Evolutionary conservation across 2,888 invertebrate genomes (phyloP), one percentile per base, ranked within the genome.

Genomic region (Petrolisthes cinctipes): DNA sequence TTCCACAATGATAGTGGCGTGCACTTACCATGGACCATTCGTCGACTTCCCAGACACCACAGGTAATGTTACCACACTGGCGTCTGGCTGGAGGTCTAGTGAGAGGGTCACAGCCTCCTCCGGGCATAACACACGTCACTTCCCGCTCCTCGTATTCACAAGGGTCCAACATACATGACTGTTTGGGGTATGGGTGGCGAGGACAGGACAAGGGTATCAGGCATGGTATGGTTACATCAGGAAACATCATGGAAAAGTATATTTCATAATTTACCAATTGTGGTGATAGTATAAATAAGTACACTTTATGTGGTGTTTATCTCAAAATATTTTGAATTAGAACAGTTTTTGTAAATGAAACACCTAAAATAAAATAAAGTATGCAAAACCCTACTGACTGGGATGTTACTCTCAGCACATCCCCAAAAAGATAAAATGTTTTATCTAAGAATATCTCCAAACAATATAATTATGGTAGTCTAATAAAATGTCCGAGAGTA

Each of bases 1-100:
- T 37, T 37, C 0, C 37, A 37, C 37, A 37, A 37, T 37, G 37
- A 37, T 37, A 37, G 37, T 1, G 37, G 3, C n/a, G 6, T 71
- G 1, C 11, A 51, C 83, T 91, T 91, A 93, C 93, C 91, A 92
- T 90, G 61, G 92, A 92, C 93, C 93, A 93, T 7, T 91, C 89
- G 11, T 91, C 92, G 51, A 91, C 83, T 11, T 91, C 87, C 93
- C 93, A 93, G 20, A 91, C 85, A 54, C 93, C 93, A 91, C 93
- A 93, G 4, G 91, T 89, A 78, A 91, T 91, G 83, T 92, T 92
- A 54, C 92, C 91, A 90, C 93, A 93, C n/a, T 91, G 91, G 37
- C 92, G 91, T 80, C 91, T 91, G 2, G 91, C 91, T 4, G 89
- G 85, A 0, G 93, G 93, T 57, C 82, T 79, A 1, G 90, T 82